Conservation (phyloP, 2,888 invertebrate genomes). For the Troides oblongomaculatus region DNA sequence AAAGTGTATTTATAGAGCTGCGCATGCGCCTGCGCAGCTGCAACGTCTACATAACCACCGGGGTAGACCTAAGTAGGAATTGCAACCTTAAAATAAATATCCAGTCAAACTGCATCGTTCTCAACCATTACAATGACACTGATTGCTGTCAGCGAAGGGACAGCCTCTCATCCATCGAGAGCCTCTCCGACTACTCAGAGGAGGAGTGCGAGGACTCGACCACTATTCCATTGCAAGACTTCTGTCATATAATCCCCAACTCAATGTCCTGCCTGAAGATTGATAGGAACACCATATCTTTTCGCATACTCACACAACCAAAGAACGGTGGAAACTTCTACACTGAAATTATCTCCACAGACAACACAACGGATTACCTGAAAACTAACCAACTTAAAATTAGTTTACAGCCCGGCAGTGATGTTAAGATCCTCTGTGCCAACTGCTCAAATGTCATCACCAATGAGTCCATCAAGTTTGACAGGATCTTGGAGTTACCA, state of each 20-base stretch:
- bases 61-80: constrained; percentile 63
- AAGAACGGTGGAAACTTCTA: constrained; percentile 71
- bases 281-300: constrained; percentile 68
- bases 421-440: constrained; percentile 59
- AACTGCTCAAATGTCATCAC: constrained; percentile 72
- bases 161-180: constrained; percentile 72
- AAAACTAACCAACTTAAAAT: constrained; percentile 50
- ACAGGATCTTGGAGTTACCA: constrained; percentile 82
- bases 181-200: constrained; percentile 69
- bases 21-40: constrained; percentile 81
- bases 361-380: constrained; percentile 39
- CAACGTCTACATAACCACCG: constrained; percentile 79
- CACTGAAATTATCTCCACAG: constrained; percentile 58
- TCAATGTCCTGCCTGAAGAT: constrained; percentile 76
- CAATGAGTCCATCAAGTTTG: constrained; percentile 71
- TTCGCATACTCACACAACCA: constrained; percentile 71
- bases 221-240: constrained; percentile 62
- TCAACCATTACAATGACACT: constrained; percentile 64
- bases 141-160: constrained; percentile 52
- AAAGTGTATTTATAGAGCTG: constrained; percentile 80
- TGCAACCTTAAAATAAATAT: constrained; percentile 72
- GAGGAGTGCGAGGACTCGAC: constrained; percentile 60
- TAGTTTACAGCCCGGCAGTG: constrained; percentile 52
- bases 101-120: constrained; percentile 66
- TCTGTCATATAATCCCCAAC: constrained; percentile 72